Conservation (phyloP, 2,888 invertebrate species). For the Sympetrum striolatum region DNA sequence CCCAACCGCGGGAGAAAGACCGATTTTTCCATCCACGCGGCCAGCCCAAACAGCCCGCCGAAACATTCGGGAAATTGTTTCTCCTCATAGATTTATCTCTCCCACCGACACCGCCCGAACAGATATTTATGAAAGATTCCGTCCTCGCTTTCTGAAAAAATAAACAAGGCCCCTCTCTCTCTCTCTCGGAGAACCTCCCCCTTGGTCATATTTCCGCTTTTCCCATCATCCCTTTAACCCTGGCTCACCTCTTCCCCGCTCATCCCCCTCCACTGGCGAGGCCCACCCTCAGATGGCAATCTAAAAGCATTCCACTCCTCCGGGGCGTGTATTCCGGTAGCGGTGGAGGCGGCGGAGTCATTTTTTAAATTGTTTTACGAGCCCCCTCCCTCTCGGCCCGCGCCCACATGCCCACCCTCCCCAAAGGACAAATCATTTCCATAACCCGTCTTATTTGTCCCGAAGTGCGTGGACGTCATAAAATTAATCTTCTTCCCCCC, state of each 20-base stretch:
- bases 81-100: slow-evolving; percentile 20
- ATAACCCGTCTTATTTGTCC: slow-evolving; percentile 36
- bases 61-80: slow-evolving; percentile 13
- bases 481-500: slow-evolving; percentile 10
- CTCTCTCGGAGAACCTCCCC: not conserved
- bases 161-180: not conserved
- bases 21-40: not conserved
- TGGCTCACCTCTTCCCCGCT: not conserved
- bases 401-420: not conserved
- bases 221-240: not conserved
- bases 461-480: slow-evolving; percentile 33
- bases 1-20: no score
- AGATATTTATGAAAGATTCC: slow-evolving; percentile 38
- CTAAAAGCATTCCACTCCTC: slow-evolving; percentile 15
- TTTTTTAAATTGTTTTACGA: not conserved
- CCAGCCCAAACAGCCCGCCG: slow-evolving; percentile 1
- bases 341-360: not conserved
- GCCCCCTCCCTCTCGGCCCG: not conserved
- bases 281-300: not conserved
- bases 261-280: not conserved
- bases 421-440: slow-evolving; percentile 5
- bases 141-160: slow-evolving; percentile 23
- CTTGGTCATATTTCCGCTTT: not conserved
- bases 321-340: slow-evolving; percentile 20
- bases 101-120: not conserved